Evolutionary conservation across 2,888 invertebrate species (phyloP).

Genomic region (Saturnia japonica): DNA sequence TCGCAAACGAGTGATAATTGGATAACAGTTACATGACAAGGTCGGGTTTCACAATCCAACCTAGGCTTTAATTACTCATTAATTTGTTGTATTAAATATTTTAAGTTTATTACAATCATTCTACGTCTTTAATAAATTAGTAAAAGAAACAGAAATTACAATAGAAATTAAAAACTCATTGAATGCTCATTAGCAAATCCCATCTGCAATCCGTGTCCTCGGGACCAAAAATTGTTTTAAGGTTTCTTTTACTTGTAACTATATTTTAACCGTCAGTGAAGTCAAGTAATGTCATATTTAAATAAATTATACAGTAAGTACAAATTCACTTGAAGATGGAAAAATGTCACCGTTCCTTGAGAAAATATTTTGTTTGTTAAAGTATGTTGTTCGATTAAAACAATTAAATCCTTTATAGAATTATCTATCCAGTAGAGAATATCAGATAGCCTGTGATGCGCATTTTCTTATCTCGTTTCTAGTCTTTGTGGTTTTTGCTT

Average conservation of each 20-base stretch:
- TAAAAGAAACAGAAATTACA: neutral
- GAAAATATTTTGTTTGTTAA: too few species aligned
- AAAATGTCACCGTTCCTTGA: neutral
- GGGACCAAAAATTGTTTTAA: neutral
- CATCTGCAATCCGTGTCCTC: neutral
- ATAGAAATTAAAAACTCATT: neutral
- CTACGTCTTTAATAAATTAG: neutral
- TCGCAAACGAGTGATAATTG: conserved; percentile 29
- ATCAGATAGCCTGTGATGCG: conserved; percentile 15
- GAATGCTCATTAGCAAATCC: neutral
- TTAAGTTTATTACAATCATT: neutral
- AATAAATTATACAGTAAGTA: neutral
- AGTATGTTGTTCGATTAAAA: neutral
- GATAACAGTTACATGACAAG: conserved; percentile 28
- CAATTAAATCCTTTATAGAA: neutral
- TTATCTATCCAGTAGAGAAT: neutral
- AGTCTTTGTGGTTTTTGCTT: conserved; percentile 20
- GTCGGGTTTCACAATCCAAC: conserved; percentile 28
- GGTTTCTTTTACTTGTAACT: neutral
- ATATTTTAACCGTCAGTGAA: neutral
- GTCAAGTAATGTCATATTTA: neutral
- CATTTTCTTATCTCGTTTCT: conserved; percentile 1
- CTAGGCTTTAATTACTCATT: conserved; percentile 30
- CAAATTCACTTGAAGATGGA: too few species aligned
- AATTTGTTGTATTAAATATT: neutral